Base-by-base conservation (phyloP, 2,113 vertebrate genomes). In the Hippocampus zosterae region DNA sequence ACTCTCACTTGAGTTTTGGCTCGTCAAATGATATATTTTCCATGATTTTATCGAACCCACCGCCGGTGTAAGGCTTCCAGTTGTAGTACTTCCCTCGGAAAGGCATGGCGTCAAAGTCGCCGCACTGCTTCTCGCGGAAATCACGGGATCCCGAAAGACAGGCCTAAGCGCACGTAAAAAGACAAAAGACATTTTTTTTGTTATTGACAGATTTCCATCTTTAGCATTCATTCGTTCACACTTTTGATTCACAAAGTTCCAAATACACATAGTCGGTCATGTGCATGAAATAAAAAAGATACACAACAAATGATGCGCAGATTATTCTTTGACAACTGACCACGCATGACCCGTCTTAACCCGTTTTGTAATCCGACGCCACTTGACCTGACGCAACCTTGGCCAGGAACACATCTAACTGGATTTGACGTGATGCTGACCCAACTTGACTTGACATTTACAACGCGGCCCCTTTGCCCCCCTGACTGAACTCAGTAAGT, bases 11-110 rank as follows among this genome's bases (percentile, higher is more conserved):
- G 8, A n/a, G 21, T 23, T 57, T 3, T 5, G 55, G 11, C 12
- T 27, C 15, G 23, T 13, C 21, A 13, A 15, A 5, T 42, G 15
- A 18, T 18, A 18, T 18, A 18, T 50, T 16, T 50, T 18, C 46
- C 46, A 5, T 13, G 15, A 41, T 41, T 21, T 44, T 5, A 41
- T 23, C 65, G 53, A 81, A 87, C 90, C 81, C 84, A 99, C 97
- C 96, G 91, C 97, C 96, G 86, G 96, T 98, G 92, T 97, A 98
- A 78, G 96, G 97, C 84, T 98, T 98, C 97, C 97, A 99, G 93
- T 95, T 98, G 93, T 99, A 99, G 88, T 96, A 98, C 78, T 98
- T 99, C 85, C 96, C 96, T 52, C 97, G 94, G 83, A 99, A 99
- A 88, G 96, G 93, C 94, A 96, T 93, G 91, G 79, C 95, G 92